Base-by-base conservation (phyloP, 2,797 vertebrate genomes). In the Danio tinwini region DNA sequence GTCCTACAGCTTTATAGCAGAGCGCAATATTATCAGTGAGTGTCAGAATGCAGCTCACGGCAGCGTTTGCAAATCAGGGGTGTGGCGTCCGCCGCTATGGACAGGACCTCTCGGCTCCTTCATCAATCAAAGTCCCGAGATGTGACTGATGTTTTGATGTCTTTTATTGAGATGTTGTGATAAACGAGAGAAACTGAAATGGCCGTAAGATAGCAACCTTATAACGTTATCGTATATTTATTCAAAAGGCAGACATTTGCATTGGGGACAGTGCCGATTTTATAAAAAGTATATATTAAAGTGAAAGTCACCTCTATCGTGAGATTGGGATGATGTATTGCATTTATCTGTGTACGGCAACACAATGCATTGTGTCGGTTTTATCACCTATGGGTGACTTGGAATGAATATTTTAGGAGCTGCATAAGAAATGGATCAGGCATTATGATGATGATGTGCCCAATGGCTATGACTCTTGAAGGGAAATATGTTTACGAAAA, bases 171-270 rank as follows among this genome's bases (percentile, higher is more conserved):
- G 83, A 84, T 72, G 81, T 77, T 81, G 83, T 89, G 92, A 94
- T 91, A 88, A 90, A 92, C 89, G 67, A 82, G 83, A 74, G 71
- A 87, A 90, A 91, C 91, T 87, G 87, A 83, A 84, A 86, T 19
- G 40, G 50, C 65, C n/a, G 44, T 75, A 70, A 68, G 69, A 63
- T 89, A 81, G 80, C 40, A 85, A 83, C 76, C 19, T 76, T 65
- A n/a, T 80, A 78, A 75, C 62, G 55, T 82, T 76, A 77, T 82
- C 73, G 44, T 68, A 70, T 45, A 56, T 53, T 5, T 12, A 19
- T 70, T 42, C 45, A 21, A 83, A 81, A 78, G 76, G 17, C 74
- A 21, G 63, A 74, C 55, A 17, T 70, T 8, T 13, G 11, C 45
- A 47, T 7, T 29, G 29, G 29, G 55, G 49, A 58, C 2, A 12